Conservation (phyloP, 1,140 invertebrate species). For the Sesamia nonagrioides region DNA sequence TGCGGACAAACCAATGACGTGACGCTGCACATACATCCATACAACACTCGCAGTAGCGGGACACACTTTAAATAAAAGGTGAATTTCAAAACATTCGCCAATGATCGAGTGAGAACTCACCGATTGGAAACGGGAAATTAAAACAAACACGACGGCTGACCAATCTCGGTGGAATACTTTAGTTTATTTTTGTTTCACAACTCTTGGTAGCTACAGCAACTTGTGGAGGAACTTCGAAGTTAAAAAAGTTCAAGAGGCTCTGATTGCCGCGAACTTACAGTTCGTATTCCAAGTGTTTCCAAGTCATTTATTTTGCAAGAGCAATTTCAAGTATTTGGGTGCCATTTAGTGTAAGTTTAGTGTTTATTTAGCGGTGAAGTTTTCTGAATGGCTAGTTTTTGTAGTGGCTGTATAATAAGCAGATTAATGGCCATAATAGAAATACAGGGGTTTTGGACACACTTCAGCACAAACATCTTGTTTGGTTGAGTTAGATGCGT, state of each 20-base stretch:
- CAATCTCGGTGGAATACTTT: not conserved
- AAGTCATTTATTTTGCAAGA: not conserved
- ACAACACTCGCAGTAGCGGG: not conserved
- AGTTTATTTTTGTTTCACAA: not conserved
- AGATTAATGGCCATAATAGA: no score
- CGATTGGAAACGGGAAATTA: not conserved
- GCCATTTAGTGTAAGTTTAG: not conserved
- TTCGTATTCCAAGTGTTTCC: not conserved
- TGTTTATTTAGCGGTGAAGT: not conserved
- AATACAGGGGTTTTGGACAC: no score
- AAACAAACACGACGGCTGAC: not conserved
- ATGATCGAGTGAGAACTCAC: not conserved
- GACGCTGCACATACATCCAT: not conserved
- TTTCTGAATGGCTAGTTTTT: not conserved
- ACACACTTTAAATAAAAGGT: not conserved
- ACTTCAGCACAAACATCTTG: no score
- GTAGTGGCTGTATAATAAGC: not conserved
- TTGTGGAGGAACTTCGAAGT: not conserved
- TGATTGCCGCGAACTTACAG: not conserved
- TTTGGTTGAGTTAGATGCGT: no score
- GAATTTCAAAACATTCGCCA: not conserved
- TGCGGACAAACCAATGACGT: not conserved
- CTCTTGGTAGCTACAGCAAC: not conserved
- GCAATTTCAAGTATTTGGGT: not conserved
- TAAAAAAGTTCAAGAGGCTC: not conserved